Evolutionary conservation across 2,888 invertebrate genomes (phyloP), one percentile per base, ranked within the genome.

Genomic region (Dendrolimus pini): DNA sequence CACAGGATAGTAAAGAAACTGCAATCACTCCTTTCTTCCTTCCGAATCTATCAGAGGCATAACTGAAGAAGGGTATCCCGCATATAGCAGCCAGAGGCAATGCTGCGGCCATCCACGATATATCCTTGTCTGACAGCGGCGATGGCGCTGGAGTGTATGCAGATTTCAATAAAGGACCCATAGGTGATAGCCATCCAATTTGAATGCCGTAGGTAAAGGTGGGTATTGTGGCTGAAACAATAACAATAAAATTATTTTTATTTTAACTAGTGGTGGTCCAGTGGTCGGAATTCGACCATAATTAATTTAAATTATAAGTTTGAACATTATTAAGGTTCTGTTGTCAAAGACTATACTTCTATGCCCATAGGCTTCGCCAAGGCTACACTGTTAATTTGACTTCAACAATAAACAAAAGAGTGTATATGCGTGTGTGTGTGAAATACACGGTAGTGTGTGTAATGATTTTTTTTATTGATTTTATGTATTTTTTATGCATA

Each of bases 121-220:
- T 74, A 62, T 84, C 83, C 60, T 69, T 74, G 59, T 77, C 72
- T 0, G 77, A 71, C 58, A 92, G 68, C 0, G 85, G 81, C 42
- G 64, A 62, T 0, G 67, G 67, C 13, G 87, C 75, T 1, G 89
- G 87, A 1, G 75, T 59, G 1, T 64, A 54, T 0, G 65, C 56
- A 0, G 89, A 84, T 63, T 85, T 79, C 58, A 92, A 78, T 14
- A 88, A 72, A 0, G 82, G 82, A 0, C 89, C 78, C 71, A 89
- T 89, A 0, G 92, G 91, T 0, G 92, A 91, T 3, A 91, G 72
- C 91, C 92, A 92, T 41, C 92, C 92, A 9, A 90, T 82, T 62
- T 88, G 87, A 41, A 87, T 85, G 42, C 92, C 92, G 57, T 91
- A 85, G 30, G 86, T 87, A 67, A 92, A 89, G 3, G 90, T 85